Evolutionary conservation across 2,888 invertebrate species (phyloP), one percentile per base, ranked within the genome.

Genomic region (Vesta saturnalis): DNA sequence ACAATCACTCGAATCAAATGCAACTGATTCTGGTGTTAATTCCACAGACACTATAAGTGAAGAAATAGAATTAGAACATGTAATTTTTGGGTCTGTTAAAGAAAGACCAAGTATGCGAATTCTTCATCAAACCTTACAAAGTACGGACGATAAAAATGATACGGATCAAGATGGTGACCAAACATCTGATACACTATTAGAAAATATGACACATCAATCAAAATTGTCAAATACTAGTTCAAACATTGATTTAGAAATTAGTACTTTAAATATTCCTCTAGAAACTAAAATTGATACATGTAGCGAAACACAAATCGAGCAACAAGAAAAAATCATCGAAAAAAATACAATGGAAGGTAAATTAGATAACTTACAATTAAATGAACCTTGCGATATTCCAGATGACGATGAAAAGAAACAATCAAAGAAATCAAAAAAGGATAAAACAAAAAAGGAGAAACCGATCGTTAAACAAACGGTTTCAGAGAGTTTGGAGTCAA

Each of bases 71-170:
- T 71, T 85, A 12, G 89, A 89, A 81, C 86, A 87, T 82, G 88
- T 85, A 1, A 88, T 90, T 72, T 90, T 90, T 78, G 89, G 89
- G 49, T 90, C 89, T 8, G 88, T 90, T 10, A 88, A 89, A 84
- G 85, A 87, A 74, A 83, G 89, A 49, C 86, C 81, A 3, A 74
- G 67, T 16, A 67, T 74, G 59, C 72, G 73, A 69, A 54, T 55
- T 21, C 60, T 59, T 30, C 30, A 30, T 5, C 10, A 5, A 3
- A 23, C 39, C 2, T n/a, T n/a, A n/a, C 10, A 30, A 30, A 30
- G 4, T 30, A 30, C 10, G 30, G 4, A 4, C 4, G 10, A 30
- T 10, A 30, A n/a, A n/a, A n/a, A n/a, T n/a, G n/a, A n/a, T n/a
- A 46, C 4, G n/a, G 54, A 63, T 59, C 76, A 76, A 16, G 64